Evolutionary conservation across 2,888 invertebrate genomes (phyloP), one percentile per base, ranked within the genome.

Genomic region (Terebella lapidaria): DNA sequence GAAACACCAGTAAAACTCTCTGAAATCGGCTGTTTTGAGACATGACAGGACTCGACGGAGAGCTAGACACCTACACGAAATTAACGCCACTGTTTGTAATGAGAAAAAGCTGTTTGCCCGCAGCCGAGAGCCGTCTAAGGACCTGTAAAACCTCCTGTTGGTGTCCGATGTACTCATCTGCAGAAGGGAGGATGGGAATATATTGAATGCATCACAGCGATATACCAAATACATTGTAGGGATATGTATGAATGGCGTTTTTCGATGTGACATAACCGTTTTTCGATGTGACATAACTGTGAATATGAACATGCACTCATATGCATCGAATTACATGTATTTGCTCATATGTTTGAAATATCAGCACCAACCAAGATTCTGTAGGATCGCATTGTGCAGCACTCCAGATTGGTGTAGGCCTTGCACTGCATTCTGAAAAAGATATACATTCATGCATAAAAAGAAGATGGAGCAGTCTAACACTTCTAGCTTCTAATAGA

Each of bases 1-100:
- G 56, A 53, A 22, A 47, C 4, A 59, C 26, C 4, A 57, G 15
- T 47, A 26, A 54, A 26, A 26, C 26, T 54, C 10, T 15, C 42
- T 35, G 10, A 35, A 35, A 35, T 35, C 42, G n/a, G 10, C 42
- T 35, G 42, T n/a, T n/a, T 35, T 35, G 42, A 35, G 10, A 35
- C 42, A 35, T 15, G 10, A 35, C 42, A 35, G 42, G n/a, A 15
- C 10, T 35, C 10, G 10, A 15, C n/a, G 42, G n/a, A 35, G 42
- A 35, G n/a, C 42, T 35, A 28, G 52, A n/a, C 25, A 81, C 94
- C 93, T 68, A 79, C 80, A 78, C 94, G 85, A 97, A 97, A 73
- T 89, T 89, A 78, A 88, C 95, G 0, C 95, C 95, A 78, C 95
- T 95, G 79, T 97, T 97, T 10, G 97, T 96, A 18, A 99, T 93